These are phyloP conservation scores for Poecilia velifera DNA, from an alignment of 2,797 vertebrate species.

Conservation along the genomic window DNA sequence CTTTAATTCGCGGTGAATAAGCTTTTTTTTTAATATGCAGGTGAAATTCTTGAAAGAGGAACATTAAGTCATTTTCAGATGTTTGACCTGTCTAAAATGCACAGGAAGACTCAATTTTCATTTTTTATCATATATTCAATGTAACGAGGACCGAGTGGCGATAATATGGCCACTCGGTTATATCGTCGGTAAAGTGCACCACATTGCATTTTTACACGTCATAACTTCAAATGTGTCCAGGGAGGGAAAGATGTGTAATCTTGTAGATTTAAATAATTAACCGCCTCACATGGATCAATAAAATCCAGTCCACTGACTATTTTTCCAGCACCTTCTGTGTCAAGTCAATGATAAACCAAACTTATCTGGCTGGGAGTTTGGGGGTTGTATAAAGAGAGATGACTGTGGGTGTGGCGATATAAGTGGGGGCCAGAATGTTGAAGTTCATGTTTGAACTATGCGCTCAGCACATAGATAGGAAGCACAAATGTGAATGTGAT, in stretches of 20 bases:
- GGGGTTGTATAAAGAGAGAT: neutral
- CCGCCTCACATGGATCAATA: neutral
- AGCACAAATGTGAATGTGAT: neutral
- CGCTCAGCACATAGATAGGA: neutral
- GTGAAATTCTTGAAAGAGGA: neutral
- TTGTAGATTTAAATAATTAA: neutral
- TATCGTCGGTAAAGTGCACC: neutral
- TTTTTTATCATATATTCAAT: neutral
- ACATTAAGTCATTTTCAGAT: neutral
- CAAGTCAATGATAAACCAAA: slow-evolving; percentile 41
- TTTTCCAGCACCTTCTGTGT: neutral
- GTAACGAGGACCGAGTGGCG: neutral
- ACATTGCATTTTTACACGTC: neutral
- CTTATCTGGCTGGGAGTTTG: slow-evolving; percentile 1
- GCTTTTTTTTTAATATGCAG: neutral
- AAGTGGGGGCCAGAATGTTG: slow-evolving; percentile 1
- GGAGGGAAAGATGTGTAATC: neutral
- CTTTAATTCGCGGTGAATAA: neutral
- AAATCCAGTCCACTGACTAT: neutral
- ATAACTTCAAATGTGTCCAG: neutral
- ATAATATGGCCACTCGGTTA: neutral
- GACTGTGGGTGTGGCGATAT: slow-evolving; percentile 17
- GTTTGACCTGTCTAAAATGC: neutral
- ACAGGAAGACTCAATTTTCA: neutral
- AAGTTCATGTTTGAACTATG: slow-evolving; percentile 2